Percentiles rank a stretch among this genome's conserved stretches.
Conservation (phyloP, 2,797 vertebrate species). For the Neosalanx taihuensis region DNA sequence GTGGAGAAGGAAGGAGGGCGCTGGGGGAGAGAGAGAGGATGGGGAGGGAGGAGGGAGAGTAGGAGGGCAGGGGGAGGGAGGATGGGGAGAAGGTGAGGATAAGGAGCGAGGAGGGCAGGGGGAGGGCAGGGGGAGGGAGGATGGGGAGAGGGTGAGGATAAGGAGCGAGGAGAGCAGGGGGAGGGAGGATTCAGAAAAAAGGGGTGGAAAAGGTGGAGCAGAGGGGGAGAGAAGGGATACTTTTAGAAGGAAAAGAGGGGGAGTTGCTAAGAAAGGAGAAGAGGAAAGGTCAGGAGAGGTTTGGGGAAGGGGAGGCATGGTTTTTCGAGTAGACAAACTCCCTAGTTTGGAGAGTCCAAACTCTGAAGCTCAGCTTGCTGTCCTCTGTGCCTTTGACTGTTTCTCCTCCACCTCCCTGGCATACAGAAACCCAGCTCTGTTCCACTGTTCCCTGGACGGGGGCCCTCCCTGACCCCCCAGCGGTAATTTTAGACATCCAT, state of each 20-base stretch:
- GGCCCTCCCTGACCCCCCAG: slow-evolving; percentile 68
- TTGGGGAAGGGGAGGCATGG: no score
- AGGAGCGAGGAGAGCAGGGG: no score
- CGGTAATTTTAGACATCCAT: slow-evolving; percentile 77
- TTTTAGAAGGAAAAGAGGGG: not conserved
- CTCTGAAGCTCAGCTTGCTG: slow-evolving; percentile 31
- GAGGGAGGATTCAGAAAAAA: no score
- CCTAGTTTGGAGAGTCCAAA: slow-evolving; percentile 13
- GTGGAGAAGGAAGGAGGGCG: no score
- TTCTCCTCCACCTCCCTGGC: slow-evolving; percentile 63
- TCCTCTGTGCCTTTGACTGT: slow-evolving; percentile 54
- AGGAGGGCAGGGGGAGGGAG: not conserved
- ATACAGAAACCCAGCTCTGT: slow-evolving; percentile 53
- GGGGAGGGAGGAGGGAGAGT: not conserved
- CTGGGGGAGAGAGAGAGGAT: not conserved
- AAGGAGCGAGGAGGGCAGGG: no score
- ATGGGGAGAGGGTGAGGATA: not conserved
- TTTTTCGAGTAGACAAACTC: not conserved
- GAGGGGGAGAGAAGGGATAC: not conserved
- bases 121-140: not conserved
- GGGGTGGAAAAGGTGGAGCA: not conserved
- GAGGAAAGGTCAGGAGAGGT: no score
- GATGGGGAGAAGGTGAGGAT: not conserved
- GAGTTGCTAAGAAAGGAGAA: no score
- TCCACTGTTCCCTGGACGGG: slow-evolving; percentile 59